Base-by-base conservation (phyloP, 2,888 invertebrate species). In the Gryllus longicercus region DNA sequence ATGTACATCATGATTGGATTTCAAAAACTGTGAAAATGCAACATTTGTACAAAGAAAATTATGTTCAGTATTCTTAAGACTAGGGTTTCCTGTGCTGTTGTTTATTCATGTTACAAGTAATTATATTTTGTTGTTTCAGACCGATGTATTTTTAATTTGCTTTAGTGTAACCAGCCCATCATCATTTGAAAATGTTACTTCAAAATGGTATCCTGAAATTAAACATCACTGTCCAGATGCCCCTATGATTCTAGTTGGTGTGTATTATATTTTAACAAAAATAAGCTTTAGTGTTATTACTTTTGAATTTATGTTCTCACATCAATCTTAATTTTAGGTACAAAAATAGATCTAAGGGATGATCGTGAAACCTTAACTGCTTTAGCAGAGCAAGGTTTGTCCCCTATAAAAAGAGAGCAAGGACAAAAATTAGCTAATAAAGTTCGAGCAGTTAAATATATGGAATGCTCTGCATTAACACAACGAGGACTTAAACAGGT, bases 151-250 rank as follows among this genome's bases (percentile, higher is more conserved):
- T 90, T 93, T 99, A 85, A 97, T 99, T 89, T 99, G 99, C 91
- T 99, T 98, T 91, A 98, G 98, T 89, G 97, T 99, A 84, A 98
- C 99, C 85, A 97, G 98, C 88, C 99, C 99, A 83, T 98, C 98
- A 79, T 99, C 99, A 78, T 99, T 98, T 90, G 99, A 99, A 91
- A 99, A 99, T 92, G 98, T 99, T 83, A 96, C 96, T 86, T 97
- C 97, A 84, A 99, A 99, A 90, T 99, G 99, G 99, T 97, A 97
- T 89, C 99, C 99, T 84, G 99, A 99, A 92, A 98, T 99, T 85
- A 97, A 98, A 89, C 99, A 99, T 89, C 99, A 99, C 88, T 99
- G 99, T 90, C 98, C 99, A 82, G 98, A 99, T 90, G 98, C 98
- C 83, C 99, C 99, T 82, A 97, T 99, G 88, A 96, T 99, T 87